Base-by-base conservation (phyloP, 1,140 invertebrate species). In the Solen grandis region DNA sequence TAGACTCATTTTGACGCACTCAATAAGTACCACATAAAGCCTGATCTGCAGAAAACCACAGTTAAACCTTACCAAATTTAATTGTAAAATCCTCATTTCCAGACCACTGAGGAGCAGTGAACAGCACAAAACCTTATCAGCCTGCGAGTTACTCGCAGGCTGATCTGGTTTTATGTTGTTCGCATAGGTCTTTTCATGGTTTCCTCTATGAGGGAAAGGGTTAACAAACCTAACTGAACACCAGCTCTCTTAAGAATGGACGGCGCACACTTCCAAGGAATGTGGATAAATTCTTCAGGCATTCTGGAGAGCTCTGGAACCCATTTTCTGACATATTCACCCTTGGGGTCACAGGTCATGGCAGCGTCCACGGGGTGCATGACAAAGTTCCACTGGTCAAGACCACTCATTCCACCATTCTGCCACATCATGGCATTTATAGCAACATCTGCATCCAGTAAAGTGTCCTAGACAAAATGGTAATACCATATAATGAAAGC, bases 401-500 rank as follows among this genome's bases (percentile, higher is more conserved):
- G 66, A 13, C 83, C 83, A 81, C 83, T 84, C 83, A 84, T 84
- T 2, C 83, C 83, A 19, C 83, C 83, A 84, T 84, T 84, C 74
- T 84, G 83, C 78, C 83, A 84, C 83, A 84, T 84, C 78, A 84
- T 84, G 14, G 83, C 77, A 81, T 84, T 84, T 8, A 84, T 84
- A 55, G 83, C 83, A 27, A 84, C 78, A 78, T 84, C 83, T 59
- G 83, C 83, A 81, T 84, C 83, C 57, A 84, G 10, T n/a, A 84
- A 41, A 5, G 83, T 84, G 35, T 80, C 77, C 73, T 81, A 41
- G 19, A 70, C n/a, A n/a, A n/a, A n/a, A n/a, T n/a, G n/a, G n/a
- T n/a, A n/a, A n/a, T n/a, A n/a, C n/a, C n/a, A n/a, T n/a, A n/a
- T n/a, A n/a, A n/a, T n/a, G n/a, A n/a, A n/a, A n/a, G n/a, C n/a